Percentiles rank a stretch among this genome's conserved stretches.
phyloP scores from a whole-genome alignment of 2,797 vertebrate genomes.

The Phrynocephalus forsythii region DNA sequence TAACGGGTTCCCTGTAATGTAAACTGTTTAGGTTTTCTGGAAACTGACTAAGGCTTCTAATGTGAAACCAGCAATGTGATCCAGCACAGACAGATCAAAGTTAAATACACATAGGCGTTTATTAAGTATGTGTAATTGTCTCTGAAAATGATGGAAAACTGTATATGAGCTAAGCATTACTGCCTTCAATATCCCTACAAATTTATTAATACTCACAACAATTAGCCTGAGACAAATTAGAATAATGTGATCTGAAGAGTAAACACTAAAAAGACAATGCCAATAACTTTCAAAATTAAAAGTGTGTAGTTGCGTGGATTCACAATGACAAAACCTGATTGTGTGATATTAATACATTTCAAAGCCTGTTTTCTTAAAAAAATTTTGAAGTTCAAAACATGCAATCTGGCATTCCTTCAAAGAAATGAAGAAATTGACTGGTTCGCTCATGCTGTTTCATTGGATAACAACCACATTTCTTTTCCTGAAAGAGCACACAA shows the following conservation, averaged over 20 bases:
- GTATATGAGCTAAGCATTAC: background rate
- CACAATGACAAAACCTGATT: constrained; percentile 25
- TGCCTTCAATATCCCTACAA: constrained; percentile 26
- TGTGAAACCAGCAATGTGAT: background rate
- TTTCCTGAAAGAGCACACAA: background rate
- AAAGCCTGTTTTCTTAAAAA: constrained; percentile 11
- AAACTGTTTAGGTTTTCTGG: too few relatives aligned
- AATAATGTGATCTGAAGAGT: constrained; percentile 15
- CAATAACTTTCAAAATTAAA: background rate
- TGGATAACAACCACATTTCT: background rate
- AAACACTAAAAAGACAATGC: background rate
- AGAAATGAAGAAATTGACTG: background rate
- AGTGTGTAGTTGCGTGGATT: background rate
- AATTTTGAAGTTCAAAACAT: constrained; percentile 23
- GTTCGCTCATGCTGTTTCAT: background rate
- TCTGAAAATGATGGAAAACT: background rate
- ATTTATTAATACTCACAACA: background rate
- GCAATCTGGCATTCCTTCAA: background rate
- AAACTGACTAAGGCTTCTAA: background rate
- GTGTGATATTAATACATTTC: constrained; percentile 7
- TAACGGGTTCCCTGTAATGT: too few relatives aligned
- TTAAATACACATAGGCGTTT: background rate
- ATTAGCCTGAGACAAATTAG: constrained; percentile 3
- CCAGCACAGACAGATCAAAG: background rate
- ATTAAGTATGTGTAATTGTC: background rate